Conservation (phyloP, 1,140 invertebrate genomes). For the Drosophila sturtevanti region DNA sequence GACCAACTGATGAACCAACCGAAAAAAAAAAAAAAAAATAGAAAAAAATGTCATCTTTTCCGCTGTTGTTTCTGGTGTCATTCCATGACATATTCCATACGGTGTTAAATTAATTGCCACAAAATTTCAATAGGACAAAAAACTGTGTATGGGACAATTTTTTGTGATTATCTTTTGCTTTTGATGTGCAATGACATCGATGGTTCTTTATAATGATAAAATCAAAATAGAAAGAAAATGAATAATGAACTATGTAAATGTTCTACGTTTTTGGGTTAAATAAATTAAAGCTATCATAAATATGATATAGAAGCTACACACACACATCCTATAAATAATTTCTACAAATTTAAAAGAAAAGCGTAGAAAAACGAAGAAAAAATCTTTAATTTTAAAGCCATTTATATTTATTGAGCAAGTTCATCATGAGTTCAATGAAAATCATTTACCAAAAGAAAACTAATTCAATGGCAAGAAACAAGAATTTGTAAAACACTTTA, state of each 20-base stretch:
- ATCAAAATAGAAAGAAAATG: too few species aligned
- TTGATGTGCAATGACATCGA: background rate
- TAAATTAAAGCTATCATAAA: too few species aligned
- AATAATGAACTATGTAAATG: too few species aligned
- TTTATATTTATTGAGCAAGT: background rate
- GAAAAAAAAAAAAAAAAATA: too few species aligned
- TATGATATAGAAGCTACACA: too few species aligned
- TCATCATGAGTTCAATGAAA: background rate
- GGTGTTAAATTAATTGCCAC: constrained; percentile 8
- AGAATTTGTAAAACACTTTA: constrained; percentile 3
- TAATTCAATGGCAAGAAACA: background rate
- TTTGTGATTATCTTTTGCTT: background rate
- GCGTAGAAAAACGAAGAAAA: too few species aligned
- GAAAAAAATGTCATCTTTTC: background rate
- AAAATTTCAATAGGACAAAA: background rate
- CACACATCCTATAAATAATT: too few species aligned
- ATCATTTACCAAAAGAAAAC: background rate
- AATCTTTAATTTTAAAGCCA: too few species aligned
- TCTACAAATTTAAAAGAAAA: too few species aligned
- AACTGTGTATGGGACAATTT: background rate
- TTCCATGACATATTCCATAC: background rate
- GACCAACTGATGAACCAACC: background rate
- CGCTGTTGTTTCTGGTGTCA: background rate
- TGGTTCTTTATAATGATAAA: too few species aligned
- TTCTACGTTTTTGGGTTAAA: too few species aligned